Conservation (phyloP, 2,797 vertebrate genomes). For the Enteromius argenteus region DNA sequence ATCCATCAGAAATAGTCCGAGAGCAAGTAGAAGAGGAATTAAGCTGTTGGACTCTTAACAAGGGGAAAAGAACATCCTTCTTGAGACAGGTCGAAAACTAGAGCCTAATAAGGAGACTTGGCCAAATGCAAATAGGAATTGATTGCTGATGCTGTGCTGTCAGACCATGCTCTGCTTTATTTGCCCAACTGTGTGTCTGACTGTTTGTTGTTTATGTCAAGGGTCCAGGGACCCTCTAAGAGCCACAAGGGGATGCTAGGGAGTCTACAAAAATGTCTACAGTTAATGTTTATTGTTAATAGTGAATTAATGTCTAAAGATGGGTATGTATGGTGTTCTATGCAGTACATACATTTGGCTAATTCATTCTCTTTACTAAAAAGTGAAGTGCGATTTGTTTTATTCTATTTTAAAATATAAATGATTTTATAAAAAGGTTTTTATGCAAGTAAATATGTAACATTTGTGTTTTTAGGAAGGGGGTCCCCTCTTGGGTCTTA, state of each 20-base stretch:
- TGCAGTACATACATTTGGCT: background rate
- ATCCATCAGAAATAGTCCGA: slow-evolving; percentile 36
- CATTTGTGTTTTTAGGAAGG: background rate
- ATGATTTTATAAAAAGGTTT: background rate
- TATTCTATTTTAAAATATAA: background rate
- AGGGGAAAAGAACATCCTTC: slow-evolving; percentile 56
- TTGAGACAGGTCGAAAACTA: slow-evolving; percentile 58
- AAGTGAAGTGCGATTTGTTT: background rate
- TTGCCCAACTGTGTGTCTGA: slow-evolving; percentile 44
- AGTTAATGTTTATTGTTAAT: background rate
- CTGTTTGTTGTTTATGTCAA: slow-evolving; percentile 40
- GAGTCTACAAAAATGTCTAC: background rate
- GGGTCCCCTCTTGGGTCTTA: background rate
- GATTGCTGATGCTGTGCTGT: slow-evolving; percentile 65
- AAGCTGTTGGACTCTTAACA: slow-evolving; percentile 56
- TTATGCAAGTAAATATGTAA: background rate
- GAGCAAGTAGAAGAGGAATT: slow-evolving; percentile 56
- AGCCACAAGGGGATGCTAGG: slow-evolving; percentile 10
- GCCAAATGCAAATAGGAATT: slow-evolving; percentile 73
- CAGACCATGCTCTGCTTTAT: slow-evolving; percentile 61
- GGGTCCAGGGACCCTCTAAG: background rate
- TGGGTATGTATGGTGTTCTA: background rate
- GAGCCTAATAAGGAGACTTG: slow-evolving; percentile 67
- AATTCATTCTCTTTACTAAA: background rate
- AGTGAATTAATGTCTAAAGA: background rate